Conservation (phyloP, 2,888 invertebrate genomes). For the Pammene fasciana region DNA sequence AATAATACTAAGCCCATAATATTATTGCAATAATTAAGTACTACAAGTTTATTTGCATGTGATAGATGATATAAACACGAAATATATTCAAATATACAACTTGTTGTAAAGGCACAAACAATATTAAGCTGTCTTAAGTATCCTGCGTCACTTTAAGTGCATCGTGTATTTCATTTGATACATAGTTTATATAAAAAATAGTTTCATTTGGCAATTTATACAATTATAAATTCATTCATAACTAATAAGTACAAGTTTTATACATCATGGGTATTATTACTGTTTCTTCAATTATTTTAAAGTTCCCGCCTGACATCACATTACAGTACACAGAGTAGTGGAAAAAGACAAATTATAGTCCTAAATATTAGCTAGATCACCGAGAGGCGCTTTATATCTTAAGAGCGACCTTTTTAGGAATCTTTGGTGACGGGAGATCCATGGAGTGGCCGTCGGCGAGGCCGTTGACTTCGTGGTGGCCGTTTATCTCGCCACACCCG, state of each 20-base stretch:
- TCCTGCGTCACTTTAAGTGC: slow-evolving; percentile 48
- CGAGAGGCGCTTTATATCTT: slow-evolving; percentile 61
- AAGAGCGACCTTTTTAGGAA: slow-evolving; percentile 75
- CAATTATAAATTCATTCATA: slow-evolving; percentile 52
- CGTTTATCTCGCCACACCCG: slow-evolving; percentile 41
- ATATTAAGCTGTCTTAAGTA: slow-evolving; percentile 55
- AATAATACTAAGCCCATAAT: slow-evolving; percentile 58
- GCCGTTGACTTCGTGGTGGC: slow-evolving; percentile 45
- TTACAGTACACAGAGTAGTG: slow-evolving; percentile 66
- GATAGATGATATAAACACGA: slow-evolving; percentile 46
- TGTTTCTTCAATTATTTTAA: slow-evolving; percentile 29
- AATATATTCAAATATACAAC: slow-evolving; percentile 61
- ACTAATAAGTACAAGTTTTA: slow-evolving; percentile 38
- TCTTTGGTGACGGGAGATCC: slow-evolving; percentile 78
- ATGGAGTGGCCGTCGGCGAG: slow-evolving; percentile 47
- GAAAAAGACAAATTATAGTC: slow-evolving; percentile 47
- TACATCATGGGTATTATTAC: slow-evolving; percentile 24
- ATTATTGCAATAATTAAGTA: slow-evolving; percentile 60
- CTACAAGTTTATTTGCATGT: slow-evolving; percentile 28
- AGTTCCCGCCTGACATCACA: slow-evolving; percentile 46
- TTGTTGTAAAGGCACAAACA: slow-evolving; percentile 78
- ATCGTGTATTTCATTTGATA: slow-evolving; percentile 49
- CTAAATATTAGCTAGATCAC: slow-evolving; percentile 35
- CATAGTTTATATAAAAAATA: slow-evolving; percentile 70
- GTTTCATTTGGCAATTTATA: slow-evolving; percentile 77